phyloP scores from a whole-genome alignment of 2,113 vertebrate genomes.

The Datnioides undecimradiatus region DNA sequence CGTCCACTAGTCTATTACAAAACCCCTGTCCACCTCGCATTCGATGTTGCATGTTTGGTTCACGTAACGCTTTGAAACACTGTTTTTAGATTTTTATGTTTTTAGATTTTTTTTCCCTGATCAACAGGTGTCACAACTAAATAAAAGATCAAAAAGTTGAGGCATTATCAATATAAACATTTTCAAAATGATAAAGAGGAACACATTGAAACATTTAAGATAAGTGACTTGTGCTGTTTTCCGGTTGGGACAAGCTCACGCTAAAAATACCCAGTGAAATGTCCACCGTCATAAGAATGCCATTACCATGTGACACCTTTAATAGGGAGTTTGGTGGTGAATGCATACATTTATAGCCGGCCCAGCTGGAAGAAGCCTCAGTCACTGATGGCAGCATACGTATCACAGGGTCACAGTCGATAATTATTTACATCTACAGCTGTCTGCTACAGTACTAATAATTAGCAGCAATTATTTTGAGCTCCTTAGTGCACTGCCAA shows the following conservation, averaged over 20 bases:
- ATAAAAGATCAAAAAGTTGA: conserved; percentile 17
- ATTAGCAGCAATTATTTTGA: conserved; percentile 46
- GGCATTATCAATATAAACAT: too few relatives aligned
- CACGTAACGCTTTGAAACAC: neutral
- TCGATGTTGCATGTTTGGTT: neutral
- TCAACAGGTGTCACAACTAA: conserved; percentile 11
- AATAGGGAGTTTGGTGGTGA: conserved; percentile 5
- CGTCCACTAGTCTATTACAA: neutral
- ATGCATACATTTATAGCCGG: conserved; percentile 2
- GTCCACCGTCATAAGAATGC: neutral
- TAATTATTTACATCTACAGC: conserved; percentile 50
- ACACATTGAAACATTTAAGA: neutral
- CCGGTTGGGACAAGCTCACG: neutral
- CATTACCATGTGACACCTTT: neutral
- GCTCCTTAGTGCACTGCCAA: conserved; percentile 21
- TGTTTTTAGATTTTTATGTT: conserved; percentile 18
- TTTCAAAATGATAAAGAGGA: neutral
- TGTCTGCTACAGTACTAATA: conserved; percentile 56
- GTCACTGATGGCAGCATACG: neutral
- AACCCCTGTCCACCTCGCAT: neutral
- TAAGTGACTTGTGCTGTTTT: neutral
- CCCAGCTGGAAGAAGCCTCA: neutral
- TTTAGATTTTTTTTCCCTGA: conserved; percentile 3
- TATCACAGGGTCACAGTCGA: neutral
- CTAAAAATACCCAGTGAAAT: neutral